Percentiles rank a stretch among this genome's conserved stretches.
phyloP scores from a whole-genome alignment of 2,113 vertebrate species.

The Chaetodon auriga region DNA sequence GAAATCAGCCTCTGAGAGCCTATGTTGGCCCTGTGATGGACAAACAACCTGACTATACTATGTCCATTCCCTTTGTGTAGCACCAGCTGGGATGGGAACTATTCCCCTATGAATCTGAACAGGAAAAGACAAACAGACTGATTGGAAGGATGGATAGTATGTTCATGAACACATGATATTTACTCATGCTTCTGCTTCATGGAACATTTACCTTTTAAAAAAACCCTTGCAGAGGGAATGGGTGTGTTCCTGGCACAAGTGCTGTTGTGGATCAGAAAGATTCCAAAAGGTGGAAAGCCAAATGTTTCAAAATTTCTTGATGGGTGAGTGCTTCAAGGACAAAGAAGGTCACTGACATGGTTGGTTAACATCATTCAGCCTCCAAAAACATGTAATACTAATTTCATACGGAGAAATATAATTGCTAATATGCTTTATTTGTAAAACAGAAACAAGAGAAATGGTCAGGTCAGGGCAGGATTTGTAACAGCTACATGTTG shows the following conservation, averaged over 20 bases:
- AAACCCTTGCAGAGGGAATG: too few relatives aligned
- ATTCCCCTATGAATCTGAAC: neutral
- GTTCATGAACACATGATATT: neutral
- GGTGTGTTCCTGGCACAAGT: too few relatives aligned
- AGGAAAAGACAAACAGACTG: neutral
- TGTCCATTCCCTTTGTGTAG: neutral
- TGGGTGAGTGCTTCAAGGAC: neutral
- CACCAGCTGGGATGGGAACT: neutral
- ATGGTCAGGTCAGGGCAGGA: neutral
- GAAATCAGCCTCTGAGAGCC: neutral
- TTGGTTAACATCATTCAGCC: neutral
- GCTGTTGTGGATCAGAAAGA: too few relatives aligned
- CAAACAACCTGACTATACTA: neutral
- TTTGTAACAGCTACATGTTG: neutral
- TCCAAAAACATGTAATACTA: neutral
- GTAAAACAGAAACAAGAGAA: neutral
- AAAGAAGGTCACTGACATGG: neutral
- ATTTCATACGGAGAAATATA: neutral
- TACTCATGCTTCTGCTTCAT: too few relatives aligned
- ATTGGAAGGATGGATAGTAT: neutral
- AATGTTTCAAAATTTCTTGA: neutral
- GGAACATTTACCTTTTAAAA: too few relatives aligned
- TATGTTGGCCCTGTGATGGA: constrained; percentile 11
- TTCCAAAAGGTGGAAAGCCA: too few relatives aligned
- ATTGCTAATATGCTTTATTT: neutral